phyloP scores from a whole-genome alignment of 2,113 vertebrate species.

The Hippocampus barbouri region DNA sequence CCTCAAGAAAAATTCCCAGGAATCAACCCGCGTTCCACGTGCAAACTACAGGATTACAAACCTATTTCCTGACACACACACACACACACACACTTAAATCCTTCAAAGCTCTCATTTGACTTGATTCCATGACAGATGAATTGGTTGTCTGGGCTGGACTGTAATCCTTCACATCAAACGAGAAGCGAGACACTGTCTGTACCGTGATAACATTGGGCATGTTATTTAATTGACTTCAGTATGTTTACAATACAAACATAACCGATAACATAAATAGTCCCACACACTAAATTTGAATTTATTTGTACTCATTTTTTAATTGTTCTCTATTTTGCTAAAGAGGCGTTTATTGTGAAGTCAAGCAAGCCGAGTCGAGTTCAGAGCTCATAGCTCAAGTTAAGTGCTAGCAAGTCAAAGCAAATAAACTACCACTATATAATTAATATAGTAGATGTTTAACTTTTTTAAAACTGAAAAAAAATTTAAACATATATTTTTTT shows the following conservation, averaged over 20 bases:
- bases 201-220: neutral
- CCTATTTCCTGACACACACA: slow-evolving; percentile 36
- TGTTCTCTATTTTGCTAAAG: too few species aligned
- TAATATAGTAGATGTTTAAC: too few species aligned
- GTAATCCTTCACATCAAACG: slow-evolving; percentile 60
- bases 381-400: too few species aligned
- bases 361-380: too few species aligned
- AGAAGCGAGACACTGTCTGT: slow-evolving; percentile 10
- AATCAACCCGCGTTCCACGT: slow-evolving; percentile 18
- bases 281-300: neutral
- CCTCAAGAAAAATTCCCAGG: slow-evolving; percentile 22
- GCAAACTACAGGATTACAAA: slow-evolving; percentile 54
- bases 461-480: too few species aligned
- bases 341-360: too few species aligned
- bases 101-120: slow-evolving; percentile 65
- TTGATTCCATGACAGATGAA: slow-evolving; percentile 65
- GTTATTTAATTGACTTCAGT: neutral
- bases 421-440: too few species aligned
- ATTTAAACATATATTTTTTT: too few species aligned
- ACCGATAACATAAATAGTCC: neutral
- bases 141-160: slow-evolving; percentile 63
- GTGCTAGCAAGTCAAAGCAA: too few species aligned
- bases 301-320: neutral
- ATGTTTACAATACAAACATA: neutral
- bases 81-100: slow-evolving; percentile 38